These are phyloP conservation scores for Nesometra sesokonis DNA, from an alignment of 35 echinoderm and acorn worm species.

Conservation along the genomic window DNA sequence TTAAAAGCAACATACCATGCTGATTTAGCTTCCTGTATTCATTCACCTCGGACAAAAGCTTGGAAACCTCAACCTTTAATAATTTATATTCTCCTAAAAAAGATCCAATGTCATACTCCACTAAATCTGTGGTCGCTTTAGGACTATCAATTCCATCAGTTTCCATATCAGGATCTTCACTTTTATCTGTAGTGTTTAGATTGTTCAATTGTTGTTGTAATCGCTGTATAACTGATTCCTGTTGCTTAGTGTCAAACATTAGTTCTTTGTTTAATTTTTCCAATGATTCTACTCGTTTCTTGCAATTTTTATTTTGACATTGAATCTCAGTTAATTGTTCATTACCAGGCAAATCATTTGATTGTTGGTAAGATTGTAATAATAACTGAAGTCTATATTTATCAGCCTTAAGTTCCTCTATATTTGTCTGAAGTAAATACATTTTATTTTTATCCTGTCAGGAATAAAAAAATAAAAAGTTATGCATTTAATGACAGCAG, in stretches of 20 bases:
- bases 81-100: background rate
- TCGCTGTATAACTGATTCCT: background rate
- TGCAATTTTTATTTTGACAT: background rate
- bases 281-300: background rate
- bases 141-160: background rate
- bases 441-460: background rate
- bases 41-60: background rate
- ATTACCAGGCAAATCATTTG: background rate
- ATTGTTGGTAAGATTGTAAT: background rate
- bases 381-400: background rate
- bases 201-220: too few species aligned
- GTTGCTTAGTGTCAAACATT: background rate
- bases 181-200: too few species aligned
- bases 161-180: background rate
- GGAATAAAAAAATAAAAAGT: background rate
- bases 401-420: background rate
- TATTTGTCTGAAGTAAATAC: background rate
- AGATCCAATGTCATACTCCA: background rate
- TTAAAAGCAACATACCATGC: background rate
- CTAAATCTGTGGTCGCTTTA: background rate
- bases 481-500: too few species aligned
- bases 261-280: background rate
- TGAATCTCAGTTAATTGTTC: background rate
- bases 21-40: background rate
- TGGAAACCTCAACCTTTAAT: background rate